Evolutionary conservation across 2,797 vertebrate species (phyloP), one percentile per base, ranked within the genome.

Genomic region (Coendou prehensilis): DNA sequence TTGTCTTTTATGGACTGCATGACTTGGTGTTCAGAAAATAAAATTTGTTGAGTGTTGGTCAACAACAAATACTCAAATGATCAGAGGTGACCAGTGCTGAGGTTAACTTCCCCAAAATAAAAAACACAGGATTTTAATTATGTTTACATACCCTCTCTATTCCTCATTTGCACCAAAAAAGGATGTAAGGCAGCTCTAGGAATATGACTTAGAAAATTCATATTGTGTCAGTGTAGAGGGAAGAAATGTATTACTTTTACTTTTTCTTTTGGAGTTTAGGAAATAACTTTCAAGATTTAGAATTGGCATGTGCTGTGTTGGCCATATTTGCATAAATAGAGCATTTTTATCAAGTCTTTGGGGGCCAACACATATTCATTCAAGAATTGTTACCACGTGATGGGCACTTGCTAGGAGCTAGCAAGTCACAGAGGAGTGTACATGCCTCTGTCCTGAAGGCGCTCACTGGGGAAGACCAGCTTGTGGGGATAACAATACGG

Each of bases 21-120:
- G 30, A 67, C 23, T 57, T 59, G 33, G 23, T 78, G 54, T 79
- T 93, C 30, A 93, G 63, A 89, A 50, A 86, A 87, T 93, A 82
- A 94, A 97, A 73, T 73, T 10, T 73, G 22, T 73, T 26, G 17
- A 47, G n/a, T 41, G 13, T 73, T 45, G 37, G 56, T 64, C 67
- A 85, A 57, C 22, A 84, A n/a, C 37, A 81, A 85, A 56, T 52
- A 11, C 22, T 84, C 52, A 83, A 18, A 89, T 64, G 47, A 69
- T 61, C 28, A 83, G 33, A 93, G 47, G 20, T 67, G 26, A 67
- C 23, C 45, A 76, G 50, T 9, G 28, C 47, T n/a, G 61, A 87
- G 89, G 52, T 85, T 9, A 91, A 92, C 69, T 91, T 52, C 30
- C 61, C 2, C 59, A n/a, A 67, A 85, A 47, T 59, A 28, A 9